Percentiles rank a stretch among this genome's conserved stretches.
phyloP scores from a whole-genome alignment of 1,140 invertebrate genomes.

The Medauroidea extradentata region DNA sequence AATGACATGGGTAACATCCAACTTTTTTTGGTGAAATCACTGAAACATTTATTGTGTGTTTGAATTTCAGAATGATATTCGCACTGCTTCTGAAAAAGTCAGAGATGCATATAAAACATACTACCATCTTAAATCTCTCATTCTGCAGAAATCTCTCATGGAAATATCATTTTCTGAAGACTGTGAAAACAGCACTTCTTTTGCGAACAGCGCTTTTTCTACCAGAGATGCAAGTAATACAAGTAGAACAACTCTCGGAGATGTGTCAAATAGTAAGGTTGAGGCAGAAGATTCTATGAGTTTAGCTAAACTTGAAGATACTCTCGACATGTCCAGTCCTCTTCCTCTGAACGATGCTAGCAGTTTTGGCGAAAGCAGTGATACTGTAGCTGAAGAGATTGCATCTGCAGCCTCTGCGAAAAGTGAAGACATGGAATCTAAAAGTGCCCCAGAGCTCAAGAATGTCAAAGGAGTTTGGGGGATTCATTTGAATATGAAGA shows the following conservation, averaged over 20 bases:
- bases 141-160: conserved; percentile 62
- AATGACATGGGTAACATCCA: too few species aligned
- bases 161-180: conserved; percentile 40
- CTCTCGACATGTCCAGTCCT: conserved; percentile 8
- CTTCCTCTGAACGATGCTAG: not conserved
- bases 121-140: conserved; percentile 68
- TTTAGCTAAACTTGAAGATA: too few species aligned
- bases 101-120: conserved; percentile 75
- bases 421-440: conserved; percentile 4
- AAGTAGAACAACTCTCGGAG: too few species aligned
- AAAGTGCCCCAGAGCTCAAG: conserved; percentile 13
- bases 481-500: conserved; percentile 48
- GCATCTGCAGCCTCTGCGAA: not conserved
- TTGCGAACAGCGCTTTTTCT: not conserved
- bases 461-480: conserved; percentile 50
- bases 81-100: conserved; percentile 62
- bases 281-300: too few species aligned
- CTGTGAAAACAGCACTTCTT: conserved; percentile 6
- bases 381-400: not conserved
- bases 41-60: conserved; percentile 1
- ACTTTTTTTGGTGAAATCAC: too few species aligned
- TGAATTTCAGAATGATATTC: conserved; percentile 65
- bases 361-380: not conserved
- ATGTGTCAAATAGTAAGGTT: too few species aligned
- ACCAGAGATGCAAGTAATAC: too few species aligned